These are phyloP conservation scores for Perca fluviatilis DNA, from an alignment of 2,113 vertebrate genomes.

Conservation along the genomic window DNA sequence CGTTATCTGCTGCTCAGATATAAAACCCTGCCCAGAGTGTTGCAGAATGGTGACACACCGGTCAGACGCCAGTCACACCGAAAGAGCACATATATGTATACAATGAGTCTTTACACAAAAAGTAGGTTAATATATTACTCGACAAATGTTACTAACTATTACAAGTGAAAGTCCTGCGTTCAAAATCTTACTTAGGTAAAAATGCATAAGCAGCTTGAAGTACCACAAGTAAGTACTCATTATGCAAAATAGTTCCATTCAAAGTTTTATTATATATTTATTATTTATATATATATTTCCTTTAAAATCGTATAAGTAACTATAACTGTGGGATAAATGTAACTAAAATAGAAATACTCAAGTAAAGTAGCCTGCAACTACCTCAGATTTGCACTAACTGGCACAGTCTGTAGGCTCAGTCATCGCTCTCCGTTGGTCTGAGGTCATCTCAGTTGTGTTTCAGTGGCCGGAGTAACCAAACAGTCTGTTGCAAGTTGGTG, in stretches of 20 bases:
- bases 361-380: too few relatives aligned
- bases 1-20: slow-evolving; percentile 40
- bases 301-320: neutral
- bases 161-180: neutral
- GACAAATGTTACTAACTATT: too few relatives aligned
- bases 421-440: neutral
- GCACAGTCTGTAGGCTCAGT: too few relatives aligned
- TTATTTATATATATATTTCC: too few relatives aligned
- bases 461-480: neutral
- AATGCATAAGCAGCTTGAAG: too few relatives aligned
- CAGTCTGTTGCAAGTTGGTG: too few relatives aligned
- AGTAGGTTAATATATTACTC: neutral
- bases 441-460: neutral
- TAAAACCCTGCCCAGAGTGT: slow-evolving; percentile 2
- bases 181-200: neutral
- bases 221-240: neutral
- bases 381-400: neutral
- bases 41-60: neutral
- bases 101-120: neutral
- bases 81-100: neutral
- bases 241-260: too few relatives aligned
- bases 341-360: neutral
- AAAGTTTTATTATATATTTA: too few relatives aligned
- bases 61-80: neutral
- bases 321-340: neutral